Percentiles rank a stretch among this genome's conserved stretches.
These are phyloP conservation scores for Probaryconus sp. DNA, from an alignment of 1,140 invertebrate genomes.

Conservation along the genomic window DNA sequence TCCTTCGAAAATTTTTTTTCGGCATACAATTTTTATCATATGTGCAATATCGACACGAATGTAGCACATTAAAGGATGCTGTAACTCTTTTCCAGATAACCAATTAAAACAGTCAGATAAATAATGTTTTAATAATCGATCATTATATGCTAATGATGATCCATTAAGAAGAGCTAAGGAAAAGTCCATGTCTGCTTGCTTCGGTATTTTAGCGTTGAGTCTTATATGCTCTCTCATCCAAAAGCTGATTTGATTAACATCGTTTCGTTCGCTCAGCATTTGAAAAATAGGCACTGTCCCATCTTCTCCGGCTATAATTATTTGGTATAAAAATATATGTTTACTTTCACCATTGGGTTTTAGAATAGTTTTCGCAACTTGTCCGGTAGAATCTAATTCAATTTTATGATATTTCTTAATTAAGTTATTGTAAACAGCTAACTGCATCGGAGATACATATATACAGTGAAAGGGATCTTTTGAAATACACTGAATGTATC, in stretches of 20 bases:
- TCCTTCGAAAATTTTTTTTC: constrained; percentile 32
- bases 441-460: constrained; percentile 34
- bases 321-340: constrained; percentile 36
- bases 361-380: constrained; percentile 6
- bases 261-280: constrained; percentile 26
- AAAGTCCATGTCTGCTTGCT: constrained; percentile 12
- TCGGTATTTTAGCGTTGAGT: background rate
- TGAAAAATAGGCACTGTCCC: constrained; percentile 14
- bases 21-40: constrained; percentile 24
- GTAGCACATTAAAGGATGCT: background rate
- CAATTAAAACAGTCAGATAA: constrained; percentile 1
- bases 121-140: constrained; percentile 8
- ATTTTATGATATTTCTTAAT: constrained; percentile 29
- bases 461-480: constrained; percentile 40
- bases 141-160: background rate
- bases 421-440: constrained; percentile 28
- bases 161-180: constrained; percentile 16
- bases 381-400: constrained; percentile 37
- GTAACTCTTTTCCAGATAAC: background rate
- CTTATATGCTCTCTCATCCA: constrained; percentile 13
- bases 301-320: constrained; percentile 10
- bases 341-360: constrained; percentile 15
- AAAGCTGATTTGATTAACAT: constrained; percentile 7
- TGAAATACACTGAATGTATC: constrained; percentile 27
- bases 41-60: constrained; percentile 21